Conservation (phyloP, 2,888 invertebrate species). For the Atethmia centrago region DNA sequence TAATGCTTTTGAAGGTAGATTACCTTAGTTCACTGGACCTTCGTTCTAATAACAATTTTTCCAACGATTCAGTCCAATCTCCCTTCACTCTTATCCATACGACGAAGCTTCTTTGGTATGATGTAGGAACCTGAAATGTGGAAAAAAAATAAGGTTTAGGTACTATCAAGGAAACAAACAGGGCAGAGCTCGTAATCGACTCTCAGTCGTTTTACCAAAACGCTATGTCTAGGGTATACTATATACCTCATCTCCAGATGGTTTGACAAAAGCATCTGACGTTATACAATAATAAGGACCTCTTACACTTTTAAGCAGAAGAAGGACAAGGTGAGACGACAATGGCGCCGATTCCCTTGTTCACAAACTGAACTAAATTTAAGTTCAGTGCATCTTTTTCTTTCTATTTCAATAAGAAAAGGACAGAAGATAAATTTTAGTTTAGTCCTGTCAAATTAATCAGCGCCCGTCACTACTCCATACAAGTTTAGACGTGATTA, state of each 20-base stretch:
- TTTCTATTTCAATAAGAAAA: no score
- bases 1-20: not conserved
- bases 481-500: no score
- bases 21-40: slow-evolving; percentile 78
- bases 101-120: slow-evolving; percentile 82
- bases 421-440: no score
- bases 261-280: not conserved
- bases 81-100: slow-evolving; percentile 89
- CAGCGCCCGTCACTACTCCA: no score
- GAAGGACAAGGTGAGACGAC: not conserved
- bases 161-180: no score
- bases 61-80: slow-evolving; percentile 89
- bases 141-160: not conserved
- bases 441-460: no score
- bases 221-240: not conserved
- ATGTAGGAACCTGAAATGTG: slow-evolving; percentile 82
- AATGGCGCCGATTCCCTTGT: no score
- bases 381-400: no score
- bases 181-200: not conserved
- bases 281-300: no score
- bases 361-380: no score
- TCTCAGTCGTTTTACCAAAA: not conserved
- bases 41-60: slow-evolving; percentile 78
- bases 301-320: no score
- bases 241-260: not conserved